phyloP scores from a whole-genome alignment of 1,140 invertebrate genomes.

The Calosoma granatense region DNA sequence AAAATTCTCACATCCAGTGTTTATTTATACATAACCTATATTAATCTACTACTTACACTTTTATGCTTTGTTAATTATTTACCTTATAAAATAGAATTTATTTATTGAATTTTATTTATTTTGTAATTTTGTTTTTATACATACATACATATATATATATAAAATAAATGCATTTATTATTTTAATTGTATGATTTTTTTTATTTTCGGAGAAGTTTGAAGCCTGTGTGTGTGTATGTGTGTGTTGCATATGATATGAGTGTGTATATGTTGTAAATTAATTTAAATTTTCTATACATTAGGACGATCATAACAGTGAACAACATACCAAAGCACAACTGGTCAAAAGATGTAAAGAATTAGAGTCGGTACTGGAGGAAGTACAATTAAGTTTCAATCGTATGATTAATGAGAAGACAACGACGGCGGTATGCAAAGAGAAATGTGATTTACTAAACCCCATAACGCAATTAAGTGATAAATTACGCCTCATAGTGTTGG shows the following conservation, averaged over 20 bases:
- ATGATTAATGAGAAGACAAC: neutral
- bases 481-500: neutral
- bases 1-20: neutral
- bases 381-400: neutral
- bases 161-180: neutral
- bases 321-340: neutral
- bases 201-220: neutral
- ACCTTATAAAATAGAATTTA: slow-evolving; percentile 5
- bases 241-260: no score
- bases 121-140: slow-evolving; percentile 12
- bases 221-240: no score
- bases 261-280: no score
- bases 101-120: slow-evolving; percentile 10
- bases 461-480: neutral
- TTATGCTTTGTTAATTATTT: neutral
- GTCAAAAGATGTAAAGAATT: slow-evolving; percentile 1
- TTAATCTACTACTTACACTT: neutral
- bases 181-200: neutral
- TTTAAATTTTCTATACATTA: no score
- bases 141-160: no score
- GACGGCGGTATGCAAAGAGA: neutral
- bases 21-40: neutral
- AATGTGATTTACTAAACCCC: slow-evolving; percentile 1
- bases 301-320: no score
- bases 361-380: neutral